Conservation (phyloP, 2,888 invertebrate species). For the Neoitamus cyanurus region DNA sequence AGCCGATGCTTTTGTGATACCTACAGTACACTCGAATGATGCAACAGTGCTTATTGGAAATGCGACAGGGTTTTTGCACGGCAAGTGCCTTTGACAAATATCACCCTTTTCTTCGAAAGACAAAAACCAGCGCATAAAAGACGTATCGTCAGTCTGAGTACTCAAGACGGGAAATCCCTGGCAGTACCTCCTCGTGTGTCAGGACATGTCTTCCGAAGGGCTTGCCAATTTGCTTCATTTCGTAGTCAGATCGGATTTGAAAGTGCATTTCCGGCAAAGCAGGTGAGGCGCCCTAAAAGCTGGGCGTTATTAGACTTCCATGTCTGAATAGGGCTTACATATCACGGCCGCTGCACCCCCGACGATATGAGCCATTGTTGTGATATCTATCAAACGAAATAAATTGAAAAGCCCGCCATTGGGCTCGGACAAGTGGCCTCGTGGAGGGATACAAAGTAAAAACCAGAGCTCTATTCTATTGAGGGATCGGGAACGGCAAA, state of each 20-base stretch:
- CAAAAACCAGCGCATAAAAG: not conserved
- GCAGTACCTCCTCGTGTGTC: not conserved
- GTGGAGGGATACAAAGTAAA: not conserved
- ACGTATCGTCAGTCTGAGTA: not conserved
- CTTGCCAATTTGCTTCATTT: not conserved
- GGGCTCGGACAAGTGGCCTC: not conserved
- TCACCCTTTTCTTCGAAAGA: not conserved
- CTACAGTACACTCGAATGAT: not conserved
- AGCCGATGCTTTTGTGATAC: not conserved
- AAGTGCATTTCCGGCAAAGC: not conserved
- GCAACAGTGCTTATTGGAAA: not conserved
- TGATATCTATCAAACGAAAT: not conserved
- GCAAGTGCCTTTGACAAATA: not conserved
- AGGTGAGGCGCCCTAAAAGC: not conserved
- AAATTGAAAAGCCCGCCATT: not conserved
- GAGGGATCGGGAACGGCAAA: not conserved
- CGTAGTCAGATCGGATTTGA: not conserved
- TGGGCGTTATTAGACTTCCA: not conserved
- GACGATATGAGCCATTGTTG: not conserved
- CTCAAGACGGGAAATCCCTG: not conserved
- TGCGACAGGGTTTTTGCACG: not conserved
- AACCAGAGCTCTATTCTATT: not conserved
- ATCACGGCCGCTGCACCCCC: not conserved
- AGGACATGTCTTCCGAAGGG: not conserved
- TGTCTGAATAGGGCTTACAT: not conserved